phyloP scores from a whole-genome alignment of 2,888 invertebrate species.

The Eupithecia centaureata region DNA sequence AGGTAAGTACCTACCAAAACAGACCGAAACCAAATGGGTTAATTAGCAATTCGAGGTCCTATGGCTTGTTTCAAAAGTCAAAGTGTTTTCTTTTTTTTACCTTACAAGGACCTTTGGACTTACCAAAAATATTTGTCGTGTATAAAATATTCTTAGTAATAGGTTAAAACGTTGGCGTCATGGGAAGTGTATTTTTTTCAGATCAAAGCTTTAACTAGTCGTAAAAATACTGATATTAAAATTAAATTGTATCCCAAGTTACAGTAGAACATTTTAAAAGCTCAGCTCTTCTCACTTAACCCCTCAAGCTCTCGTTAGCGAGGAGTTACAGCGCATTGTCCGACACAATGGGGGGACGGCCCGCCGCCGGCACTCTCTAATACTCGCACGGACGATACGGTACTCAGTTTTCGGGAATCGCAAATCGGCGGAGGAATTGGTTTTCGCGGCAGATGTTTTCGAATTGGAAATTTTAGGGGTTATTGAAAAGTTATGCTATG shows the following conservation, averaged over 20 bases:
- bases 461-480: slow-evolving; percentile 2
- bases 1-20: too few species aligned
- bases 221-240: background rate
- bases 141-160: too few species aligned
- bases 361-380: slow-evolving; percentile 64
- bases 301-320: slow-evolving; percentile 70
- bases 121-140: too few species aligned
- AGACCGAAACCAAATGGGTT: too few species aligned
- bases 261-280: background rate
- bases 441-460: slow-evolving; percentile 27
- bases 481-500: background rate
- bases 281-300: slow-evolving; percentile 40
- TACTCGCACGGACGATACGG: slow-evolving; percentile 48
- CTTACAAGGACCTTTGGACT: too few species aligned
- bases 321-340: slow-evolving; percentile 80
- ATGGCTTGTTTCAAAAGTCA: too few species aligned
- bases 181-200: too few species aligned
- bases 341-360: slow-evolving; percentile 78
- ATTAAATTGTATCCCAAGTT: background rate
- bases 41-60: too few species aligned
- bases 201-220: too few species aligned
- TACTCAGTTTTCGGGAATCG: slow-evolving; percentile 32
- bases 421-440: slow-evolving; percentile 16
- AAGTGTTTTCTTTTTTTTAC: too few species aligned
- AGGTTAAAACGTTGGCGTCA: too few species aligned